Conservation (phyloP, 2,797 vertebrate species). For the Oreonectes daqikongensis region DNA sequence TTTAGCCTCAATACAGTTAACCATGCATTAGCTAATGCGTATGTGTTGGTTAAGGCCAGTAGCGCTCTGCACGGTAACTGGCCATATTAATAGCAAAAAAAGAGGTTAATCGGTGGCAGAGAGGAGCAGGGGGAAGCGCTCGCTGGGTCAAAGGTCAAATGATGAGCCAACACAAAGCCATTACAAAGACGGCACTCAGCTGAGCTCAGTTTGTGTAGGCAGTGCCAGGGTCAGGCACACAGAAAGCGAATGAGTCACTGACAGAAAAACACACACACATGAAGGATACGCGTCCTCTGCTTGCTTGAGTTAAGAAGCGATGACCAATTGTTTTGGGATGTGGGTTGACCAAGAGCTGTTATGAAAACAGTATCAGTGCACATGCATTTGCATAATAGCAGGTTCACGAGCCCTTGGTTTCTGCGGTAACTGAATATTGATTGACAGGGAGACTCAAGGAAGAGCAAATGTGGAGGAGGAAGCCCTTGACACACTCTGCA, state of each 20-base stretch:
- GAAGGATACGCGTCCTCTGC: conserved; percentile 48
- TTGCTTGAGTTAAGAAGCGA: conserved; percentile 58
- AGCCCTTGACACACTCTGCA: conserved; percentile 60
- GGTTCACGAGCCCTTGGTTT: conserved; percentile 89
- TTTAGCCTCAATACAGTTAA: conserved; percentile 17
- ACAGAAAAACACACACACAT: conserved; percentile 22
- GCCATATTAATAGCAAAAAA: conserved; percentile 54
- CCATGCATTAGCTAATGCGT: conserved; percentile 9
- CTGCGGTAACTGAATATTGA: conserved; percentile 74
- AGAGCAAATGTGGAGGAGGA: conserved; percentile 58
- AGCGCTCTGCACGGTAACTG: conserved; percentile 38
- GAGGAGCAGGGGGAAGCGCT: conserved; percentile 50
- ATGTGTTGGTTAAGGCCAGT: conserved; percentile 26
- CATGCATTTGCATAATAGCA: conserved; percentile 91
- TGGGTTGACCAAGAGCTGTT: conserved; percentile 78
- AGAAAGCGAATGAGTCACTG: conserved; percentile 55
- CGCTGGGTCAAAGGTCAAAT: conserved; percentile 53
- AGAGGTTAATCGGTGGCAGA: conserved; percentile 57
- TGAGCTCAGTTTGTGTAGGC: conserved; percentile 64
- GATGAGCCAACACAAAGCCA: conserved; percentile 62
- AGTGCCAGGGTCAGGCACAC: conserved; percentile 64
- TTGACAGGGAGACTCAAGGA: conserved; percentile 57
- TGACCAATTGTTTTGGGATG: conserved; percentile 59
- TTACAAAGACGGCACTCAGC: conserved; percentile 62
- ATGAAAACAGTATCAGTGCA: conserved; percentile 84